A percentile compares a stretch with the other conserved stretches of the same genome.
Conservation (phyloP, 2,113 vertebrate genomes). For the Emydocephalus ijimae region DNA sequence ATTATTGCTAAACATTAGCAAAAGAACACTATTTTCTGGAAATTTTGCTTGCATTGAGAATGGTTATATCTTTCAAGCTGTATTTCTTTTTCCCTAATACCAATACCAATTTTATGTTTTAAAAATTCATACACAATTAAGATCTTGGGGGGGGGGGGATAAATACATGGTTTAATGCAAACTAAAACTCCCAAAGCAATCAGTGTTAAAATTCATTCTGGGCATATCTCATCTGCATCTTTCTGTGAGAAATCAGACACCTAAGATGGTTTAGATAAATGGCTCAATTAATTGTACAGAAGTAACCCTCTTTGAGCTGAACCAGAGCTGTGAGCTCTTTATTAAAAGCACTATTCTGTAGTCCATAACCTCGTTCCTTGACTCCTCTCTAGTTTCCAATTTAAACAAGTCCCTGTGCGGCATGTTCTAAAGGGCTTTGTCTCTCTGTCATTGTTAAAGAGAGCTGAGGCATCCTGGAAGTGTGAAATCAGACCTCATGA, state of each 20-base stretch:
- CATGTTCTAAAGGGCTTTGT: conserved; percentile 91
- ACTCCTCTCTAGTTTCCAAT: conserved; percentile 90
- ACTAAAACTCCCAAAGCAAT: conserved; percentile 72
- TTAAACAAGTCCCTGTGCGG: conserved; percentile 88
- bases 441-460: conserved; percentile 86
- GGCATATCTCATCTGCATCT: conserved; percentile 78
- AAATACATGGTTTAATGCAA: conserved; percentile 73
- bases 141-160: conserved; percentile 67
- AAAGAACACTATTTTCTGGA: background rate
- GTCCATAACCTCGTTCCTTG: conserved; percentile 89
- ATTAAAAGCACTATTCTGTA: conserved; percentile 94
- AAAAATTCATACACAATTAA: conserved; percentile 43
- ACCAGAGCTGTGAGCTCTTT: conserved; percentile 93
- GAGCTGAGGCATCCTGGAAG: conserved; percentile 81
- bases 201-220: conserved; percentile 80
- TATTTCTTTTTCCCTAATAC: conserved; percentile 50
- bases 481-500: conserved; percentile 94
- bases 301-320: conserved; percentile 78
- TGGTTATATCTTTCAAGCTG: conserved; percentile 24
- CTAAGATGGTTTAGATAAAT: conserved; percentile 95
- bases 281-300: conserved; percentile 95
- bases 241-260: conserved; percentile 86
- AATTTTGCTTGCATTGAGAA: background rate
- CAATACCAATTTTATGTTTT: conserved; percentile 56
- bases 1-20: background rate